A percentile compares a stretch with the other conserved stretches of the same genome.
Conservation (phyloP, 2,113 vertebrate species). For the Bettongia penicillata region DNA sequence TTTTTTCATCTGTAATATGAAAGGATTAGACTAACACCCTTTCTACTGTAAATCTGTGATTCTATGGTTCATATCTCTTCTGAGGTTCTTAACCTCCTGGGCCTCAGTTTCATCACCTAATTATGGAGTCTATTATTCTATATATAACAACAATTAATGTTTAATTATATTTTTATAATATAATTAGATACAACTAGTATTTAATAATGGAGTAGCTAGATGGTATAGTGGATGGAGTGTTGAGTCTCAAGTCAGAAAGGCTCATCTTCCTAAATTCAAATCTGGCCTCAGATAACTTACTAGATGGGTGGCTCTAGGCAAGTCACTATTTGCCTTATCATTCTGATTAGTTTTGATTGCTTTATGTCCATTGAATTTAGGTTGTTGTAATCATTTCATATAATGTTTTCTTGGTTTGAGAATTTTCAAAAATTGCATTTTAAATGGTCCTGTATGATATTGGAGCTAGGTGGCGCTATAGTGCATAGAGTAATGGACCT, state of each 20-base stretch:
- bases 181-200: not conserved
- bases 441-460: not conserved
- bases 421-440: not conserved
- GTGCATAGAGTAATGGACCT: not conserved
- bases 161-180: not conserved
- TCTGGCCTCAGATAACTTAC: not conserved
- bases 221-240: not conserved
- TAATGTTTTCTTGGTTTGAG: not conserved
- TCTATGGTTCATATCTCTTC: not conserved
- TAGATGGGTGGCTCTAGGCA: not conserved
- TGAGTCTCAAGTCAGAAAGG: not conserved
- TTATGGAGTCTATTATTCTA: too few species aligned
- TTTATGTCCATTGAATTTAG: not conserved
- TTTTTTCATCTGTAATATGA: not conserved
- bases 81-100: not conserved
- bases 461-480: not conserved
- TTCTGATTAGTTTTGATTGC: not conserved
- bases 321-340: not conserved
- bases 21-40: not conserved
- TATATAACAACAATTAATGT: not conserved
- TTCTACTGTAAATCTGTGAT: not conserved
- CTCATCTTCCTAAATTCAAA: not conserved
- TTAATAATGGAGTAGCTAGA: not conserved
- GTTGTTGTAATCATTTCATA: not conserved
- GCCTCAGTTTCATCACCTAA: too few species aligned